Evolutionary conservation across 2,797 vertebrate species (phyloP), one percentile per base, ranked within the genome.

Genomic region (Sternarchorhynchus goeldii): DNA sequence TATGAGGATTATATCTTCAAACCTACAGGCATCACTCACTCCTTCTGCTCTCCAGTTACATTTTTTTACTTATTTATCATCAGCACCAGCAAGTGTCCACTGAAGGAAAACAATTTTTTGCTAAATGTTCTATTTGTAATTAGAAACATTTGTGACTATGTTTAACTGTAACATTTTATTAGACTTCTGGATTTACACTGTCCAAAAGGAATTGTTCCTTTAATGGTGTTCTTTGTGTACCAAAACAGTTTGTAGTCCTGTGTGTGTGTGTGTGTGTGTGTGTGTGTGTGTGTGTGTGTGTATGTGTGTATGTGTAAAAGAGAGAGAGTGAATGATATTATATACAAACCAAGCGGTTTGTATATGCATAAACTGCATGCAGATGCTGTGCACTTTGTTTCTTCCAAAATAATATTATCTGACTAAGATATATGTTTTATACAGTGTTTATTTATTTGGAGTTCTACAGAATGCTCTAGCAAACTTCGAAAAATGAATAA

Each of bases 321-420:
- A 21, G 34, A 56, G 29, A 66, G 56, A 57, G 66, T 63, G 45
- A 63, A 41, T 14, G 20, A 55, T n/a, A 1, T 25, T 25, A 25
- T 25, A 25, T 25, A 25, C 25, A 36, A n/a, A 18, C 5, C 34
- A 45, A 53, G 45, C 73, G 39, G 34, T 17, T 31, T 12, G 55
- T 81, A 70, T 75, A 39, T 65, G 18, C 76, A 70, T 81, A 76
- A 21, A 76, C 76, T 79, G 75, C 79, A 81, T 87, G 79, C 78
- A 83, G 82, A 87, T 87, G 78, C 2, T 81, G 74, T 25, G 25
- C 25, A 25, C 66, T 78, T 83, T 67, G 60, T 53, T 71, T 63
- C 39, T 21, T n/a, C 31, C 72, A 58, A 55, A 64, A 50, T 69
- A 50, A 66, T 78, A 55, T 58, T 69, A n/a, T 72, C 12, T 73